These are phyloP conservation scores for Mesocentrotus franciscanus DNA, from an alignment of 53 echinoderm and acorn worm species.

Conservation along the genomic window DNA sequence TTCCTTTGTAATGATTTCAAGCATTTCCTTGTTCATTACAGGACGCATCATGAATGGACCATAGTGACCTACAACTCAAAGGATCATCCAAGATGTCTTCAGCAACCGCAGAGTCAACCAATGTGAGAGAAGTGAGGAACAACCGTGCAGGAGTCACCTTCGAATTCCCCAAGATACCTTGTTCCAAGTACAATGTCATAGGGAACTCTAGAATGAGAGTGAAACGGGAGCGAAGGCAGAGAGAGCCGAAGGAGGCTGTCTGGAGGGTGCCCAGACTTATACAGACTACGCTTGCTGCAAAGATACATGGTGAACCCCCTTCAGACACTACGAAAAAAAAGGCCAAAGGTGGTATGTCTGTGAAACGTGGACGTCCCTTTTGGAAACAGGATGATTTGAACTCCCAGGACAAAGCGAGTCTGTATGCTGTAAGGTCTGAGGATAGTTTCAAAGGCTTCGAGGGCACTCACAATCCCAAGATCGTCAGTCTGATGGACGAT, in stretches of 20 bases:
- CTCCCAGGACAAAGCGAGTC: conserved; percentile 40
- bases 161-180: conserved; percentile 69
- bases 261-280: conserved; percentile 66
- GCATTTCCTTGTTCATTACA: neutral
- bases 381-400: neutral
- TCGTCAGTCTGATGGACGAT: neutral
- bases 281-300: neutral
- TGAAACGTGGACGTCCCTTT: neutral
- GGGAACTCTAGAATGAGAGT: conserved; percentile 77
- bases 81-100: neutral
- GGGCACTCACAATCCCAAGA: neutral
- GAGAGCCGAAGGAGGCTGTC: conserved; percentile 44
- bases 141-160: conserved; percentile 61
- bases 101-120: neutral
- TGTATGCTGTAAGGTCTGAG: conserved; percentile 34
- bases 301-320: neutral
- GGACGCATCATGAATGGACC: neutral
- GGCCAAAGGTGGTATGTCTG: neutral
- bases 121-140: conserved; percentile 1
- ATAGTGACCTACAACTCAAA: neutral
- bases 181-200: conserved; percentile 76
- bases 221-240: conserved; percentile 53
- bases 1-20: neutral
- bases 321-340: neutral
- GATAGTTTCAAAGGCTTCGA: conserved; percentile 46